Evolutionary conservation across 2,113 vertebrate species (phyloP).

Genomic region (Stictonetta naevosa): DNA sequence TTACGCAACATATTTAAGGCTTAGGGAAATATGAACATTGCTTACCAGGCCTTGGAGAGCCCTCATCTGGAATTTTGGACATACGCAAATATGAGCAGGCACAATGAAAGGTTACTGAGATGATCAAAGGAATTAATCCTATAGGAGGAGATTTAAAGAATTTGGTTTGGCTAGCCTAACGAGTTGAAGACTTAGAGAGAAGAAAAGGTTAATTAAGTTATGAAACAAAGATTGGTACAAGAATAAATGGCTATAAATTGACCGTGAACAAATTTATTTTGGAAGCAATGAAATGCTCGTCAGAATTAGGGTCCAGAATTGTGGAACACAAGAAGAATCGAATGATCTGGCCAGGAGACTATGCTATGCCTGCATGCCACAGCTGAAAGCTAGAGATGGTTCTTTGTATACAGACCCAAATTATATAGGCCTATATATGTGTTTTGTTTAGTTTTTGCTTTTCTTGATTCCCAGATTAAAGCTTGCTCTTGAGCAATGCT

Average conservation of each 20-base stretch:
- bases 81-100: background rate
- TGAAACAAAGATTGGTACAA: background rate
- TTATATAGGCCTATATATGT: background rate
- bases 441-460: background rate
- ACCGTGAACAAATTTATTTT: background rate
- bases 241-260: slow-evolving; percentile 12
- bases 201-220: slow-evolving; percentile 11
- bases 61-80: background rate
- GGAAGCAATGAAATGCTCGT: background rate
- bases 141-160: background rate
- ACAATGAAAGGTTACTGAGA: background rate
- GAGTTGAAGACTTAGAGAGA: background rate
- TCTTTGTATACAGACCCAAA: background rate
- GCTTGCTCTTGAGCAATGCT: background rate
- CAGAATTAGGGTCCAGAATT: background rate
- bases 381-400: background rate
- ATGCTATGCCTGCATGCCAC: background rate
- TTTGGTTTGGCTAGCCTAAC: background rate
- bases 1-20: background rate
- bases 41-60: background rate
- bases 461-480: background rate
- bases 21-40: background rate
- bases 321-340: background rate
- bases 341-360: background rate
- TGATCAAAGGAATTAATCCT: background rate